Percentiles rank a stretch among this genome's conserved stretches.
Conservation (phyloP, 30 jellyfish, hydroid and myxozoan species). For the Hydractinia symbiolongicarpus region DNA sequence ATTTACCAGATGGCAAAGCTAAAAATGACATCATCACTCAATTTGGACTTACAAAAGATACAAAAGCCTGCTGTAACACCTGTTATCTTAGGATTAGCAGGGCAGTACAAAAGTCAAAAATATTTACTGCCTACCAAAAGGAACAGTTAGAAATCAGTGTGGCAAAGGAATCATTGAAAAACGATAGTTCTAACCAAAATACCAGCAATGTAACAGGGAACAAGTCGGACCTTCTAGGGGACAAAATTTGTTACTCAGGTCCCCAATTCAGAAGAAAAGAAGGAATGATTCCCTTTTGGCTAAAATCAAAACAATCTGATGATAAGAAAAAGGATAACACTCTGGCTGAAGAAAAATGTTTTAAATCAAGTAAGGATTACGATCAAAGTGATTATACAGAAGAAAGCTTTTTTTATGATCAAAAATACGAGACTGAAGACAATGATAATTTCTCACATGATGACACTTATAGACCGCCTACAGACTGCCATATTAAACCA, state of each 20-base stretch:
- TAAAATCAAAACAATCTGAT: slow-evolving; percentile 17
- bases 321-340: slow-evolving; percentile 7
- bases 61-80: slow-evolving; percentile 63
- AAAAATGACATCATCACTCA: slow-evolving; percentile 51
- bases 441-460: not conserved
- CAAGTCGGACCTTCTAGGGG: not conserved
- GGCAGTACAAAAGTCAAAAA: slow-evolving; percentile 50
- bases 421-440: not conserved
- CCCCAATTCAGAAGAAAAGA: slow-evolving; percentile 56
- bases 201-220: not conserved
- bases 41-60: slow-evolving; percentile 43
- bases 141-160: slow-evolving; percentile 5
- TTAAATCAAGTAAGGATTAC: not conserved
- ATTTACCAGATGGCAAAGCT: slow-evolving; percentile 60
- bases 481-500: not conserved
- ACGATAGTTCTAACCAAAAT: slow-evolving; percentile 20
- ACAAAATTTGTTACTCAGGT: slow-evolving; percentile 45
- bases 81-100: slow-evolving; percentile 57
- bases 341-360: not conserved
- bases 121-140: slow-evolving; percentile 45
- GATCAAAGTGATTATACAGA: slow-evolving; percentile 2
- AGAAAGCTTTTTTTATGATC: slow-evolving; percentile 1
- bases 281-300: slow-evolving; percentile 52
- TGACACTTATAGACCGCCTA: slow-evolving; percentile 4
- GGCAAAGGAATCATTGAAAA: slow-evolving; percentile 30